Conservation (phyloP, 2,888 invertebrate genomes). For the Steinernema scapterisci region DNA sequence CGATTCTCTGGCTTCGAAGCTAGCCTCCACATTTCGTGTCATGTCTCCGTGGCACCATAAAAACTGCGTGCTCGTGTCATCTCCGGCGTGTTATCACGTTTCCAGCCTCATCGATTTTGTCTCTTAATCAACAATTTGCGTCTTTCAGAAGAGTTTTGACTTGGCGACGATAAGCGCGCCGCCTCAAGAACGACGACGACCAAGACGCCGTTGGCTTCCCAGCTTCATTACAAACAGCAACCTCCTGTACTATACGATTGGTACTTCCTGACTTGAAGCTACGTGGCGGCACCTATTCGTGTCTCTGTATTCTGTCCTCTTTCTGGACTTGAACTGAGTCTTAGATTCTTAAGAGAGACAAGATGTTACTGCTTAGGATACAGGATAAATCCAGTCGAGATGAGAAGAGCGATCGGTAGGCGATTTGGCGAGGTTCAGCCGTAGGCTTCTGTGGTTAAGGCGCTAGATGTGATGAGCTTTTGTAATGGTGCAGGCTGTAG, state of each 20-base stretch:
- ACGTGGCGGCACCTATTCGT: background rate
- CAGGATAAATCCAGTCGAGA: conserved; percentile 12
- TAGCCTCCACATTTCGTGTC: too few species aligned
- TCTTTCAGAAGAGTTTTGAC: too few species aligned
- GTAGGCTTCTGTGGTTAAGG: background rate
- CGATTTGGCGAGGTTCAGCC: background rate
- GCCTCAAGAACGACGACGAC: background rate
- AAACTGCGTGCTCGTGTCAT: too few species aligned
- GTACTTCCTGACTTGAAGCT: background rate
- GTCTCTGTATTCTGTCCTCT: background rate
- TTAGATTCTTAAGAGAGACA: background rate
- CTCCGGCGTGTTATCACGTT: too few species aligned
- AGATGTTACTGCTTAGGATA: conserved; percentile 21
- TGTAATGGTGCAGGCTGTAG: too few species aligned
- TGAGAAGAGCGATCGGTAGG: conserved; percentile 27
- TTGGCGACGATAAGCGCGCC: too few species aligned
- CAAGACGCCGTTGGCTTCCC: background rate
- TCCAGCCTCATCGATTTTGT: too few species aligned
- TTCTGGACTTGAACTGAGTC: background rate
- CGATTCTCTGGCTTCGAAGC: too few species aligned
- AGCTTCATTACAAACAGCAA: background rate
- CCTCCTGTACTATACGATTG: background rate
- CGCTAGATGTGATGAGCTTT: too few species aligned
- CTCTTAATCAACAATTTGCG: too few species aligned
- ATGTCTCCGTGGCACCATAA: too few species aligned